Evolutionary conservation across 2,797 vertebrate genomes (phyloP).

Genomic region (Rallus crepitans): DNA sequence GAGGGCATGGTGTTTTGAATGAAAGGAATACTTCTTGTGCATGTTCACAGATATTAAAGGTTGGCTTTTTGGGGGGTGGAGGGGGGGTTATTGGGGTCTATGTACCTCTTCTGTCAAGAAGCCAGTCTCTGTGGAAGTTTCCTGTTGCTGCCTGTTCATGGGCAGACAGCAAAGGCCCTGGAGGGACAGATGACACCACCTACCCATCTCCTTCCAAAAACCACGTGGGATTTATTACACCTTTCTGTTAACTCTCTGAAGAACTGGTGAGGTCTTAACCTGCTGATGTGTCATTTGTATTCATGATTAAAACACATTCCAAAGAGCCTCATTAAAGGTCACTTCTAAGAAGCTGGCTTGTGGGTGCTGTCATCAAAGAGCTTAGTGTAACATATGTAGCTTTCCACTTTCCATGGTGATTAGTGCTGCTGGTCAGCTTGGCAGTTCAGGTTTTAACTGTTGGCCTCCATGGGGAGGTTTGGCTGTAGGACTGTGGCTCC

Average conservation of each 20-base stretch:
- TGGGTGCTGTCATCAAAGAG: background rate
- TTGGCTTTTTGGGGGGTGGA: background rate
- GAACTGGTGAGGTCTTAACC: background rate
- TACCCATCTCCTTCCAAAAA: background rate
- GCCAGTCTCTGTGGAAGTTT: background rate
- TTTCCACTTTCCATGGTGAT: background rate
- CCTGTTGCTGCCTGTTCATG: background rate
- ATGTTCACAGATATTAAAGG: background rate
- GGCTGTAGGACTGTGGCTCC: background rate
- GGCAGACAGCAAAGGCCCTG: background rate
- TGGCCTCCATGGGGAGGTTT: background rate
- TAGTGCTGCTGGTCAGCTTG: background rate
- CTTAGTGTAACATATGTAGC: background rate
- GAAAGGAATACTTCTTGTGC: background rate
- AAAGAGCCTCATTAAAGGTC: background rate
- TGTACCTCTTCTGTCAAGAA: background rate
- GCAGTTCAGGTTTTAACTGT: background rate
- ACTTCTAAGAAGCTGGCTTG: background rate
- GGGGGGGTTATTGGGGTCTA: background rate
- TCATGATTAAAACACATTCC: background rate
- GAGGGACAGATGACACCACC: background rate
- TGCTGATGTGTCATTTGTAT: background rate
- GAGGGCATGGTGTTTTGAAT: rapidly evolving
- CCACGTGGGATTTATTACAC: background rate
- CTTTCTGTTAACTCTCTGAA: background rate